These are phyloP conservation scores for Spinus pinus DNA, from an alignment of 2,797 vertebrate species.

Conservation along the genomic window DNA sequence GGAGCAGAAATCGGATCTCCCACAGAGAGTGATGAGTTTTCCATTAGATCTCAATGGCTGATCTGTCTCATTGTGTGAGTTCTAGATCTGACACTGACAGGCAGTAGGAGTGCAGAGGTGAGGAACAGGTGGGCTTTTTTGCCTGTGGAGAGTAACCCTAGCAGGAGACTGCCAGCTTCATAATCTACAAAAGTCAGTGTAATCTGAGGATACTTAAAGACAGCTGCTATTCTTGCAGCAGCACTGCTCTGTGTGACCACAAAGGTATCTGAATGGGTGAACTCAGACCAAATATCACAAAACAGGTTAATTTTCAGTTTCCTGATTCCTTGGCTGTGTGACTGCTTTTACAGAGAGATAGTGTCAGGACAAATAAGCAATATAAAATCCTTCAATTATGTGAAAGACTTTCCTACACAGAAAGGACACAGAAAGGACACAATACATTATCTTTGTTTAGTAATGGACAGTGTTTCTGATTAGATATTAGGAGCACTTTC, in stretches of 20 bases:
- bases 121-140: background rate
- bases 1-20: background rate
- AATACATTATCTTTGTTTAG: background rate
- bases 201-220: background rate
- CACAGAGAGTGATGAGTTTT: background rate
- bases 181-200: background rate
- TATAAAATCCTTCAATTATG: background rate
- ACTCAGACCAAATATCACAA: background rate
- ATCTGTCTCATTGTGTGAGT: background rate
- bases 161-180: background rate
- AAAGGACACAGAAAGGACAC: background rate
- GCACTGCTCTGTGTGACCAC: background rate
- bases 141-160: background rate
- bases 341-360: background rate
- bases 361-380: background rate
- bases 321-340: background rate
- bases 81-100: background rate
- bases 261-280: background rate
- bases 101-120: background rate
- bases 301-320: background rate
- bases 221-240: background rate
- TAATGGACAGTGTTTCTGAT: background rate
- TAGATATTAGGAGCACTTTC: background rate
- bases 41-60: background rate
- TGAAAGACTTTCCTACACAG: background rate